Evolutionary conservation across 2,797 vertebrate species (phyloP), one percentile per base, ranked within the genome.

Genomic region (Toxotes lorentzi): DNA sequence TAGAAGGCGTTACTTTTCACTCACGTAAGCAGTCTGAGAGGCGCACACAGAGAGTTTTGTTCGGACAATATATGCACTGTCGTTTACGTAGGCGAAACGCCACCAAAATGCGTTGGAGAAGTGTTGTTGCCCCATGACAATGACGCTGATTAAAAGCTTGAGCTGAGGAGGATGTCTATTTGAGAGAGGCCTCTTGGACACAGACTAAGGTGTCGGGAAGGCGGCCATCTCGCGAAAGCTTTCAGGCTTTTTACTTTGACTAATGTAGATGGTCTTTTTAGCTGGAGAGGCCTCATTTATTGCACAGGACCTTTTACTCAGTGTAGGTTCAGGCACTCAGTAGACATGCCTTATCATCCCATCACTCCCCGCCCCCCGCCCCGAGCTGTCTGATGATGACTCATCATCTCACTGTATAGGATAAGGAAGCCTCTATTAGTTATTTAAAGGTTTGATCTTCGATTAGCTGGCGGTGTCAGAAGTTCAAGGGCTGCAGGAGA

Each of bases 401-500:
- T 91, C 90, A 84, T 88, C 74, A 64, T 83, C 69, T 89, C 73
- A 79, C 86, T 89, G 90, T 90, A 89, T 87, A 88, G 85, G 86
- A 79, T 70, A 63, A 78, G 82, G 88, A 85, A 81, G 89, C 83
- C 79, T 92, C 81, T 86, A 66, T 89, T 75, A 82, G 92, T 76
- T 83, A 80, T 86, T 83, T 79, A 88, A 91, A 86, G 89, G 88
- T 90, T 82, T 87, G 86, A 88, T 91, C 89, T 84, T 84, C 24
- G 84, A 88, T 91, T 88, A 87, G 88, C 85, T 56, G 89, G 75
- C 17, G 41, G 81, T 76, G 92, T 93, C 83, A 86, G 68, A 85
- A 82, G 87, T 94, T 94, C 86, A 94, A 94, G 94, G 93, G 93
- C 93, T 94, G 92, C 70, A 19, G 88, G 91, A 91, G 86, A 89